Percentiles rank a stretch among this genome's conserved stretches.
Conservation (phyloP, 2,113 vertebrate species). For the Dasypus novemcinctus region DNA sequence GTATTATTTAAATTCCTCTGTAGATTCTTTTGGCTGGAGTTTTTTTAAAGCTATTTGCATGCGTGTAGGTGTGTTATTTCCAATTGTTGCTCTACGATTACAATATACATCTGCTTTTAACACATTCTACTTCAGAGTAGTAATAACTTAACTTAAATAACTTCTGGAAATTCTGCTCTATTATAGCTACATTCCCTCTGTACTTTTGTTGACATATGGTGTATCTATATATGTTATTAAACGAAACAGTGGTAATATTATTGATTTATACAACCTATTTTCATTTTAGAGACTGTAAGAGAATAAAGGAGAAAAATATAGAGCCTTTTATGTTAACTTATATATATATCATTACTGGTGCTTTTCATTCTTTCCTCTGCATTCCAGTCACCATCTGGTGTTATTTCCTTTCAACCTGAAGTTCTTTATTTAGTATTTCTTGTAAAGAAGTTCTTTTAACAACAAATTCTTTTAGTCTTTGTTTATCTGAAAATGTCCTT, state of each 20-base stretch:
- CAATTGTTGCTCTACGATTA: neutral
- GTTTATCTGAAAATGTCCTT: neutral
- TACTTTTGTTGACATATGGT: neutral
- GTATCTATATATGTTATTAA: neutral
- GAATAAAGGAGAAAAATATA: neutral
- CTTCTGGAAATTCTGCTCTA: neutral
- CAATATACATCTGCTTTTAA: neutral
- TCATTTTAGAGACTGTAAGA: neutral
- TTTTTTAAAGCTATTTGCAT: neutral
- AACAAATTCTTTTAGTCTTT: neutral
- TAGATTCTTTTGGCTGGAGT: neutral
- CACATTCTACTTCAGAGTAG: neutral
- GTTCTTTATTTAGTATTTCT: neutral
- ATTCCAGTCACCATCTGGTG: neutral
- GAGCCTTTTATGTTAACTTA: neutral
- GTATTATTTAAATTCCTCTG: neutral
- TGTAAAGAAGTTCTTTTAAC: neutral
- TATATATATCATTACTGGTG: neutral
- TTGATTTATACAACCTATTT: neutral
- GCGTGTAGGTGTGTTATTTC: neutral
- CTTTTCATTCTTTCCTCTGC: neutral
- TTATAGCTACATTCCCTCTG: neutral
- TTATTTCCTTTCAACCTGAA: neutral
- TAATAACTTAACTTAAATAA: neutral
- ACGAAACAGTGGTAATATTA: neutral